These are phyloP conservation scores for Eurystomus glaucurus DNA, from an alignment of 2,797 vertebrate genomes.

Conservation along the genomic window DNA sequence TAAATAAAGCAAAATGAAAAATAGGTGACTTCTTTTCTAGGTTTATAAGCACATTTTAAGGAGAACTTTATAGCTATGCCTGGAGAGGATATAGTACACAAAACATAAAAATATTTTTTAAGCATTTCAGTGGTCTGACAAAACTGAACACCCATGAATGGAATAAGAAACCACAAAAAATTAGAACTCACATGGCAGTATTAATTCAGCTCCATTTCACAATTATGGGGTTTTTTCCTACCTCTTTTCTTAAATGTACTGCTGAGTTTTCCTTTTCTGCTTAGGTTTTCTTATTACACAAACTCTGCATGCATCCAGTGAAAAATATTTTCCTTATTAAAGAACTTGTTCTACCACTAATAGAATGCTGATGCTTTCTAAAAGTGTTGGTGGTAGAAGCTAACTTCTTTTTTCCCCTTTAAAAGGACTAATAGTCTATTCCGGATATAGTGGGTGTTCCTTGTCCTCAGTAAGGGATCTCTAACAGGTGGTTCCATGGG, in stretches of 20 bases:
- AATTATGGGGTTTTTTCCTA: rapidly evolving
- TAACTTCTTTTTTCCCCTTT: background rate
- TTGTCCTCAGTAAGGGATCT: background rate
- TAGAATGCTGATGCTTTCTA: background rate
- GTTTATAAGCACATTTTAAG: constrained; percentile 7
- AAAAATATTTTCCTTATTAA: constrained; percentile 5
- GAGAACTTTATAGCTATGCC: background rate
- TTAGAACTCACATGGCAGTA: background rate
- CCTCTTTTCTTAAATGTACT: background rate
- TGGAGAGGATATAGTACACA: background rate
- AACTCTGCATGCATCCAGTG: background rate
- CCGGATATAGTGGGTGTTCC: background rate
- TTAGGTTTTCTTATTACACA: background rate
- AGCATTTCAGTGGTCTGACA: background rate
- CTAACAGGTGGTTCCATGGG: background rate
- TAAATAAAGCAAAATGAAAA: constrained; percentile 35
- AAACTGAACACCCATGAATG: background rate
- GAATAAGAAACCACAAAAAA: background rate
- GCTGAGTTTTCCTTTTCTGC: background rate
- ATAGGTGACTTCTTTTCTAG: constrained; percentile 11
- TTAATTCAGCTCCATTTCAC: background rate
- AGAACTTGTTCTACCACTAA: background rate
- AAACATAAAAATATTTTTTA: background rate
- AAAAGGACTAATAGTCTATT: background rate
- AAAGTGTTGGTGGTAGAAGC: background rate